Evolutionary conservation across 2,888 invertebrate genomes (phyloP), one percentile per base, ranked within the genome.

Genomic region (Dasysyrphus albostriatus): DNA sequence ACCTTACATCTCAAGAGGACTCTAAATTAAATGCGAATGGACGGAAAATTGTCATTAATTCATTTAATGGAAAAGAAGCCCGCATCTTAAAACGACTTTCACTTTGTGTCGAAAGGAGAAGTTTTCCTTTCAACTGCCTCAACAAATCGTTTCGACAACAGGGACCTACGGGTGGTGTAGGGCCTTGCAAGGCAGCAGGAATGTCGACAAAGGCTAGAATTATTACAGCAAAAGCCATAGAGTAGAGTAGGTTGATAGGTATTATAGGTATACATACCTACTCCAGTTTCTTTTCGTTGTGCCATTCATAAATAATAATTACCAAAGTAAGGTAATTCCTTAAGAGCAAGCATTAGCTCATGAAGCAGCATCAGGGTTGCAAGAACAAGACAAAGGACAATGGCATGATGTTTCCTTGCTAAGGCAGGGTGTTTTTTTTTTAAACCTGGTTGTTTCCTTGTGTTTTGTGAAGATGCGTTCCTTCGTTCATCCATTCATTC

Each of bases 21-120:
- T 85, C 85, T 82, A 82, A 82, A 85, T 81, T 77, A 85, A 85
- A 81, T 74, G 85, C 82, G 82, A 85, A 81, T 74, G 59, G 81
- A 82, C 82, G 85, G 85, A 82, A 85, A 81, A 85, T 82, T 85
- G 85, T 85, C 85, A 82, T 85, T 85, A 85, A 85, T 85, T 85
- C 85, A 78, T 78, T 85, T 85, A 85, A 85, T 85, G 67, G 74
- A 82, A 54, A 74, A 56, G 69, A 58, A 70, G 73, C 56, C 74
- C 77, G 24, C 24, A 70, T 82, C 69, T 70, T 76, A 63, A 76
- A 24, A 51, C 63, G 76, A 77, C 82, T 72, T 72, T 63, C 72
- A 80, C 76, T 84, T 76, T 76, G 54, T 51, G 49, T 19, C 34
- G 14, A 61, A 79, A 58, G 56, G 69, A 72, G 37, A 80, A 76